These are phyloP conservation scores for Ptilonorhynchus violaceus DNA, from an alignment of 2,113 vertebrate genomes.

Conservation along the genomic window DNA sequence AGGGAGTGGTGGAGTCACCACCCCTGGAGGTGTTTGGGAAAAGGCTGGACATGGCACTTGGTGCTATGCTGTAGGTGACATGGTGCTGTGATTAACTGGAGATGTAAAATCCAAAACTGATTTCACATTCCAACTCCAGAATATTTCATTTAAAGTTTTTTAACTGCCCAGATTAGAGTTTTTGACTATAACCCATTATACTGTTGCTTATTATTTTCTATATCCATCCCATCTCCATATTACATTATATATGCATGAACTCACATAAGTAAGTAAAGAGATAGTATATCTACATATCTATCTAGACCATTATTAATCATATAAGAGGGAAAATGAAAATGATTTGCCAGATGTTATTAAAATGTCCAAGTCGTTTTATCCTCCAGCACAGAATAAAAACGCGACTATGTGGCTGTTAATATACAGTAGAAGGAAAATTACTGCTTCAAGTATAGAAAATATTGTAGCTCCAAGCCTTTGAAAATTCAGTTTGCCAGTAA, in stretches of 20 bases:
- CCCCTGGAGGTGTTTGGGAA: background rate
- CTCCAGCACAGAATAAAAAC: background rate
- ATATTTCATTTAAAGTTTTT: background rate
- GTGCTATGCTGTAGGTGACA: background rate
- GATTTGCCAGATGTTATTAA: constrained; percentile 26
- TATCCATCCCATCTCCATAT: background rate
- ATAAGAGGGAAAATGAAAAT: constrained; percentile 10
- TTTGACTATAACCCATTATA: background rate
- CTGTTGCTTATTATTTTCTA: background rate
- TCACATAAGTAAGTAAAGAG: background rate
- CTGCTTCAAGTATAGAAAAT: background rate
- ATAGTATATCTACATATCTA: background rate
- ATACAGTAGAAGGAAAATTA: background rate
- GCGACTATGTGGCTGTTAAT: background rate
- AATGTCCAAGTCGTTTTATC: background rate
- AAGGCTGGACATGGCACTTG: background rate
- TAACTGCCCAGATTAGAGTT: background rate
- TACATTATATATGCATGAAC: background rate
- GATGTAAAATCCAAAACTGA: background rate
- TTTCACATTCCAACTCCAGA: background rate
- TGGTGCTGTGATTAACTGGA: background rate
- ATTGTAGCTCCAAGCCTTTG: background rate
- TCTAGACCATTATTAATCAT: background rate
- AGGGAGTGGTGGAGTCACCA: background rate
- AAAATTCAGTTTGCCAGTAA: background rate